phyloP scores from a whole-genome alignment of 2,797 vertebrate species.

The Typhlichthys eigenmanni region DNA sequence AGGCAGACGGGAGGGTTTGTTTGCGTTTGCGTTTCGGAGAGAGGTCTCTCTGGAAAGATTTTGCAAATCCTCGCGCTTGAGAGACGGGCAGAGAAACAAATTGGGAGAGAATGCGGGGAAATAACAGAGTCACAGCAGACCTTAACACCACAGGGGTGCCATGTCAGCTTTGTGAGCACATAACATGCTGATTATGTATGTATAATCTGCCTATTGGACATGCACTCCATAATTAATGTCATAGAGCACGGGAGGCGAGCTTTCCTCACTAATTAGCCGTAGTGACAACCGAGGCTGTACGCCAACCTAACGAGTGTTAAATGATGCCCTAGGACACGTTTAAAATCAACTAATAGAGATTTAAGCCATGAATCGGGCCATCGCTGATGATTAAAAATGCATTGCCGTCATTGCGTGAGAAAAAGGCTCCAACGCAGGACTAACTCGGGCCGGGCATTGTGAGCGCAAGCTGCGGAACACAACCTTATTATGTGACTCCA shows the following conservation, averaged over 20 bases:
- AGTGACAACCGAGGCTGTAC: constrained; percentile 19
- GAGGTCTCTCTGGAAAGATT: neutral
- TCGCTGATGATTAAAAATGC: neutral
- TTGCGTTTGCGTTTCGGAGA: neutral
- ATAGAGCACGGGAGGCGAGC: constrained; percentile 27
- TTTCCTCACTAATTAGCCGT: constrained; percentile 25
- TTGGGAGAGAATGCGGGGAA: neutral
- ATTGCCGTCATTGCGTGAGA: constrained; percentile 9
- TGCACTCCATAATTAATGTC: constrained; percentile 67
- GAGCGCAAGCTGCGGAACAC: too few species aligned
- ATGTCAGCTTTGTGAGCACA: constrained; percentile 38
- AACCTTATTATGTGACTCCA: too few species aligned
- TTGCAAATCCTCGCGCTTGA: constrained; percentile 2
- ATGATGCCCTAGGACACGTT: constrained; percentile 17
- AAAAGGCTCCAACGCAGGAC: constrained; percentile 8
- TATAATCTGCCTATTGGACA: constrained; percentile 33
- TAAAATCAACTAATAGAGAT: neutral
- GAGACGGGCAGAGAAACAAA: neutral
- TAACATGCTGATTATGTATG: constrained; percentile 52
- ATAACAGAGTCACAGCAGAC: neutral
- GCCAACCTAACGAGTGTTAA: constrained; percentile 12
- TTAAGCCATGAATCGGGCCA: neutral
- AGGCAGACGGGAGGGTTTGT: neutral
- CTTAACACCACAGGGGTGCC: constrained; percentile 13
- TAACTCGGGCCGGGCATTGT: too few species aligned